Conservation (phyloP, 2,797 vertebrate genomes). For the Pseudocheirus occidentalis region DNA sequence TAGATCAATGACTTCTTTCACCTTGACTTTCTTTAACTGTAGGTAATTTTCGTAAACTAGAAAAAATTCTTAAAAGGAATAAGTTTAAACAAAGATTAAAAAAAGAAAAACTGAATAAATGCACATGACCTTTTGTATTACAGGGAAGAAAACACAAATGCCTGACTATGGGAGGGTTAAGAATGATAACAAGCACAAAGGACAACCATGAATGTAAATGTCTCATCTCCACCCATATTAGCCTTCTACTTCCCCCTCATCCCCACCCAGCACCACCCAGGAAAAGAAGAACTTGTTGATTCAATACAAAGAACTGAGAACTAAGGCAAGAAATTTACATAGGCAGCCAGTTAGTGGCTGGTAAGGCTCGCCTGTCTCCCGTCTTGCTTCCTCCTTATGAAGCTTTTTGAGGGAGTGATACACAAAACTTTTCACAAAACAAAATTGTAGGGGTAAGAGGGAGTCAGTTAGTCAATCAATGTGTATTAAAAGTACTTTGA, state of each 20-base stretch:
- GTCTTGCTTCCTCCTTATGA: not conserved
- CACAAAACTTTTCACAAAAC: not conserved
- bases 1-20: not conserved
- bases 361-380: not conserved
- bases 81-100: not conserved
- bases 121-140: not conserved
- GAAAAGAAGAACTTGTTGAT: not conserved
- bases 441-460: not conserved
- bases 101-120: not conserved
- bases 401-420: not conserved
- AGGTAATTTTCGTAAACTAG: not conserved
- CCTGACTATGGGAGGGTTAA: not conserved
- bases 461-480: not conserved
- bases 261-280: not conserved
- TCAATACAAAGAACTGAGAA: not conserved
- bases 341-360: not conserved
- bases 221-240: not conserved
- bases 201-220: not conserved
- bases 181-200: not conserved
- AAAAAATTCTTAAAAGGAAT: not conserved
- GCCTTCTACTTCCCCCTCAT: not conserved
- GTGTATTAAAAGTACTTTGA: not conserved
- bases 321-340: not conserved
- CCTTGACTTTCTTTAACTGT: not conserved
- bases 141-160: not conserved